Percentiles rank a stretch among this genome's conserved stretches.
These are phyloP conservation scores for Cichlasoma orientale DNA, from an alignment of 2,797 vertebrate species.

Conservation along the genomic window DNA sequence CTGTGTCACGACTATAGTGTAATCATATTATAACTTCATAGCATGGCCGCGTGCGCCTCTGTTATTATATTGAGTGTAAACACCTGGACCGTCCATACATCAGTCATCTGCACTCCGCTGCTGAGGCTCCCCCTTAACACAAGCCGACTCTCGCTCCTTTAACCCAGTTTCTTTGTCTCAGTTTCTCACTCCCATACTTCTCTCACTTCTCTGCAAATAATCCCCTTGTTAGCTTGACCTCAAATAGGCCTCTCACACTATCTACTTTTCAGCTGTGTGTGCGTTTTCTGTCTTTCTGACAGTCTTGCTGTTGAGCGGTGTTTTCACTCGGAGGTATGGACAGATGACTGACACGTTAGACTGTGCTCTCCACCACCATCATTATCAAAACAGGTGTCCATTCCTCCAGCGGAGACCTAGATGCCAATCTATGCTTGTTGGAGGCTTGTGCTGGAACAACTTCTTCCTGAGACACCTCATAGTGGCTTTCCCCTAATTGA, in stretches of 20 bases:
- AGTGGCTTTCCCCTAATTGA: background rate
- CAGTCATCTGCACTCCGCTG: constrained; percentile 20
- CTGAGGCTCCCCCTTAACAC: background rate
- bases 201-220: constrained; percentile 13
- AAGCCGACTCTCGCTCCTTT: background rate
- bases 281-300: background rate
- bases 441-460: background rate
- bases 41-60: background rate
- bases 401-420: background rate
- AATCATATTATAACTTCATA: constrained; percentile 26
- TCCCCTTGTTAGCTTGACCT: constrained; percentile 11
- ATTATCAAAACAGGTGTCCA: constrained; percentile 3
- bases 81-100: constrained; percentile 23
- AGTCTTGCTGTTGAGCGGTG: background rate
- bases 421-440: background rate
- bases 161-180: background rate
- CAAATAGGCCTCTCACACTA: background rate
- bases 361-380: background rate
- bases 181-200: background rate
- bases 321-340: background rate
- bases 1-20: background rate
- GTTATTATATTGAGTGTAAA: constrained; percentile 25
- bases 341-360: background rate
- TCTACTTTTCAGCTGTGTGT: background rate
- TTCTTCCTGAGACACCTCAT: background rate